Evolutionary conservation across 2,797 vertebrate genomes (phyloP).

Genomic region (Hirundo rustica): DNA sequence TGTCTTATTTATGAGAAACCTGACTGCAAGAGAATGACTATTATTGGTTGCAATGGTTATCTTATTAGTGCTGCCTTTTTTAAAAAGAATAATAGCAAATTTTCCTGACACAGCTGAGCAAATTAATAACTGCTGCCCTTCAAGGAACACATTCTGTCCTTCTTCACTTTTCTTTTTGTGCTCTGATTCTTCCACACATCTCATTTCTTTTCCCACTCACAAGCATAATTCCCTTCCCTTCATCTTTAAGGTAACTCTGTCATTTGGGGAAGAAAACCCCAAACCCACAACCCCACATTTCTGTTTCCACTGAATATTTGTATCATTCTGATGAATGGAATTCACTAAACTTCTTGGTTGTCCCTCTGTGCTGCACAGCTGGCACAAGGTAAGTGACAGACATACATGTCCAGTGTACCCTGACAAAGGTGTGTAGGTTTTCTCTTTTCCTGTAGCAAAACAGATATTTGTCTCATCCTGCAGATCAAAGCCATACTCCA

Average conservation of each 20-base stretch:
- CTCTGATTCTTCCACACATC: neutral
- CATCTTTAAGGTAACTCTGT: neutral
- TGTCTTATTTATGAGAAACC: neutral
- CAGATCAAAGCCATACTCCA: neutral
- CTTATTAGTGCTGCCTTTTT: neutral
- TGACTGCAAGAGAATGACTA: neutral
- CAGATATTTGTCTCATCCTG: neutral
- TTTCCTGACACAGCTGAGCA: neutral
- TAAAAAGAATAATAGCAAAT: neutral
- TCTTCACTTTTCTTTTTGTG: neutral
- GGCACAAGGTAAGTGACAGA: neutral
- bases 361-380: neutral
- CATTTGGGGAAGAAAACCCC: neutral
- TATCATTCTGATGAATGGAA: neutral
- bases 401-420: accelerated
- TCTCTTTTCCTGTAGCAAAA: neutral
- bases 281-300: no score
- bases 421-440: neutral
- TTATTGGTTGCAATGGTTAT: neutral
- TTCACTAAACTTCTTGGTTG: neutral
- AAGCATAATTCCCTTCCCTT: neutral
- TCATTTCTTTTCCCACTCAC: neutral
- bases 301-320: neutral
- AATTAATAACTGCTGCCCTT: neutral
- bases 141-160: neutral